Percentiles rank a stretch among this genome's conserved stretches.
These are phyloP conservation scores for Philaethria dido DNA, from an alignment of 2,888 invertebrate species.

Conservation along the genomic window DNA sequence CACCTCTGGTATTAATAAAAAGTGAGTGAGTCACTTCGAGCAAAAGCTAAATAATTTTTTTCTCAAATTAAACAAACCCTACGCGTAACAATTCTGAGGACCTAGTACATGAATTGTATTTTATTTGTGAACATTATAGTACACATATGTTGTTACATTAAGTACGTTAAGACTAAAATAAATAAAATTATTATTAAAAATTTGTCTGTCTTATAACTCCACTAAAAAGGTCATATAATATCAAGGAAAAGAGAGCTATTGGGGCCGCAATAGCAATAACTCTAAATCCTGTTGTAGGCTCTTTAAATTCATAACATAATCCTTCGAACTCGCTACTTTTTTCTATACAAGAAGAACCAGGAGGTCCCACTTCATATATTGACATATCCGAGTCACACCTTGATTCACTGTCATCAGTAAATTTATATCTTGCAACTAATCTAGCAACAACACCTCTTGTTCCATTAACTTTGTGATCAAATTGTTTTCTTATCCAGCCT, in stretches of 20 bases:
- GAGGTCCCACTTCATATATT: conserved; percentile 60
- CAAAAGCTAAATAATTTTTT: too few relatives aligned
- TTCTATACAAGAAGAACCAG: conserved; percentile 65
- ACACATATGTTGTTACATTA: too few relatives aligned
- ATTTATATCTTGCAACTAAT: conserved; percentile 65
- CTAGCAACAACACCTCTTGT: conserved; percentile 60
- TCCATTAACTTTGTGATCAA: conserved; percentile 54
- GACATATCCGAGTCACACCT: conserved; percentile 64
- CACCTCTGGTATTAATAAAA: too few relatives aligned
- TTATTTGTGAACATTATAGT: too few relatives aligned
- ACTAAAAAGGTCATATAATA: conserved; percentile 74
- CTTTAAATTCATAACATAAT: conserved; percentile 69
- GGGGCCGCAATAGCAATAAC: conserved; percentile 70
- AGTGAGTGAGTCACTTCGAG: too few relatives aligned
- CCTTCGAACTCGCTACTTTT: conserved; percentile 60
- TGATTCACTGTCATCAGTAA: conserved; percentile 57
- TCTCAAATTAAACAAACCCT: too few relatives aligned
- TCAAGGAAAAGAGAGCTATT: conserved; percentile 67
- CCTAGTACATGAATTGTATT: too few relatives aligned
- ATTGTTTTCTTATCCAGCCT: conserved; percentile 53
- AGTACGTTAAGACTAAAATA: not conserved
- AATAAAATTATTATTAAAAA: conserved; percentile 46
- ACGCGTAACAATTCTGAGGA: too few relatives aligned
- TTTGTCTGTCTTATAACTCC: conserved; percentile 72
- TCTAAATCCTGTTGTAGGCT: conserved; percentile 70